Conservation (phyloP, 2,113 vertebrate species). For the Pollachius pollachius region DNA sequence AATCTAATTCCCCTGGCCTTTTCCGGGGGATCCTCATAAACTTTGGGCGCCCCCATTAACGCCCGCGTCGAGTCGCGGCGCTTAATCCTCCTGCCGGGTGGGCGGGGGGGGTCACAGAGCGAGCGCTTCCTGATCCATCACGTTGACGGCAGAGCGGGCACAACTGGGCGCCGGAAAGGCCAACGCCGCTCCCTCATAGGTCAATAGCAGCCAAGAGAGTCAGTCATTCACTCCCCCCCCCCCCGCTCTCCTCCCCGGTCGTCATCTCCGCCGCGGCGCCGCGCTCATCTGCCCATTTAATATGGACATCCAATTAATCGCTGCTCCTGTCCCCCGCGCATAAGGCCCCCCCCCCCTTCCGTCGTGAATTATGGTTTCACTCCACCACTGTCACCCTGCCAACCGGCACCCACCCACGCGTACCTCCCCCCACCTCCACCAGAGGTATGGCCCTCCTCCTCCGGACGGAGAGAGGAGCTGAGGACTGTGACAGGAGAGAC, state of each 20-base stretch:
- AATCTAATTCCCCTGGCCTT: conserved; percentile 99
- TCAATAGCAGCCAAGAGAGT: conserved; percentile 98
- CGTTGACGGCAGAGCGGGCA: conserved; percentile 90
- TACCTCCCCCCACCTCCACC: conserved; percentile 53
- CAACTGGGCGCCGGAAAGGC: conserved; percentile 98
- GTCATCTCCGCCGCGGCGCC: not conserved
- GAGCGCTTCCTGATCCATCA: conserved; percentile 99
- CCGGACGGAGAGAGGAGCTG: conserved; percentile 11
- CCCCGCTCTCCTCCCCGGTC: too few relatives aligned
- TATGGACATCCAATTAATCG: conserved; percentile 99
- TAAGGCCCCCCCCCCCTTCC: conserved; percentile 68
- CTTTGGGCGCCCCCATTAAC: conserved; percentile 90
- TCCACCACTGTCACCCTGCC: too few relatives aligned
- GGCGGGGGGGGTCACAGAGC: conserved; percentile 90
- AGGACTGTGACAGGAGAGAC: conserved; percentile 57
- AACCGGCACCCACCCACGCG: too few relatives aligned
- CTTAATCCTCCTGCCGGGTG: conserved; percentile 97
- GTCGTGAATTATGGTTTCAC: conserved; percentile 87
- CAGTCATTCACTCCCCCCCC: conserved; percentile 93
- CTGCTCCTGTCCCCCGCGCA: conserved; percentile 78
- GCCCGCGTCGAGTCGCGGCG: conserved; percentile 93
- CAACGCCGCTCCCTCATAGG: conserved; percentile 97
- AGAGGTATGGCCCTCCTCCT: not conserved
- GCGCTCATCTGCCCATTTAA: conserved; percentile 94
- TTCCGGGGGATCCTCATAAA: conserved; percentile 99